A percentile compares a stretch with the other conserved stretches of the same genome.
phyloP scores from a whole-genome alignment of 1,140 invertebrate genomes.

The Pachypeltis micranthus region DNA sequence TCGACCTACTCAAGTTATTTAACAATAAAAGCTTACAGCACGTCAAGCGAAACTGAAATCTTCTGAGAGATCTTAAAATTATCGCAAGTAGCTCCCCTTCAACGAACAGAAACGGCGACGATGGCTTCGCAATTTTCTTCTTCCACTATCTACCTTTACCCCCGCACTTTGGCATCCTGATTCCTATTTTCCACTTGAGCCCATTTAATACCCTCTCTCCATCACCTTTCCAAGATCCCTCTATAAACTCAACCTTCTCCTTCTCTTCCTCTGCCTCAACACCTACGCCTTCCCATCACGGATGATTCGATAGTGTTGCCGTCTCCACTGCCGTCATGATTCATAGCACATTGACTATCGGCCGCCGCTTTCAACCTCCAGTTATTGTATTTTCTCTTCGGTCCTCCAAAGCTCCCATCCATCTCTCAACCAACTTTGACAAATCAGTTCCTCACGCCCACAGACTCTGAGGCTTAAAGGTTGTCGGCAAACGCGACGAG shows the following conservation, averaged over 20 bases:
- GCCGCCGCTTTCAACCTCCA: not conserved
- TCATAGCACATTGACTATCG: slow-evolving; percentile 4
- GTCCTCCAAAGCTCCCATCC: not conserved
- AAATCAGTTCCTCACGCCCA: too few species aligned
- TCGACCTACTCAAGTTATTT: too few species aligned
- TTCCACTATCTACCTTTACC: too few species aligned
- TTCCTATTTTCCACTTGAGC: slow-evolving; percentile 16
- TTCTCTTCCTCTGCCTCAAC: not conserved
- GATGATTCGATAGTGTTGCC: too few species aligned
- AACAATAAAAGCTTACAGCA: too few species aligned
- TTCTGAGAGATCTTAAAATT: not conserved
- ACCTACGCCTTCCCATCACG: not conserved
- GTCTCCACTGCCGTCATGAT: not conserved
- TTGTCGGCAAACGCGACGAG: too few species aligned
- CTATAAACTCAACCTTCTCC: slow-evolving; percentile 1
- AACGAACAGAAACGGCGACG: too few species aligned
- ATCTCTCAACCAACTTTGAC: not conserved
- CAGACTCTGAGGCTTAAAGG: too few species aligned
- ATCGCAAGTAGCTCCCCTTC: not conserved
- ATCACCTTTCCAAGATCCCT: not conserved
- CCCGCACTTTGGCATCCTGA: slow-evolving; percentile 10
- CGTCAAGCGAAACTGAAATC: slow-evolving; percentile 33
- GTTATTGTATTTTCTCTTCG: slow-evolving; percentile 4
- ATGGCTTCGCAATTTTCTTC: too few species aligned
- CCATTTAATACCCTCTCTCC: slow-evolving; percentile 13